Evolutionary conservation across 2,113 vertebrate genomes (phyloP).

Genomic region (Phalacrocorax aristotelis): DNA sequence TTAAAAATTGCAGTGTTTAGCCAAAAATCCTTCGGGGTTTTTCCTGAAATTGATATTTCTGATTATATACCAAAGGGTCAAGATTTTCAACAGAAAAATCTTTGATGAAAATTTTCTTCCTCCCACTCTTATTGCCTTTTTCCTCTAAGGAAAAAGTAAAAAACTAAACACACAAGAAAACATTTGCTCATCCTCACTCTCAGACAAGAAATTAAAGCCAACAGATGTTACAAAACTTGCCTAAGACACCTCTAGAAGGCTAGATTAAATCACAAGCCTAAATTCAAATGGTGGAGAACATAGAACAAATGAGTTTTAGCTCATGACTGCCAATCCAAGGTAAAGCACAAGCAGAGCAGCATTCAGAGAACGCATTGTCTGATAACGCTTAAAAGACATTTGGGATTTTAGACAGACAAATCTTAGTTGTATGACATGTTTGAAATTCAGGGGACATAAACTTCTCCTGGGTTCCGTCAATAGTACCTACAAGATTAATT

Average conservation of each 20-base stretch:
- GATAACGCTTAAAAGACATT: background rate
- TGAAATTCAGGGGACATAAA: slow-evolving; percentile 17
- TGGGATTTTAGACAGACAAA: background rate
- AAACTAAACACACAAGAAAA: background rate
- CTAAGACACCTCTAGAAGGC: background rate
- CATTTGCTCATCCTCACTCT: background rate
- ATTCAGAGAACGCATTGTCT: background rate
- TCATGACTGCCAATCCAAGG: background rate
- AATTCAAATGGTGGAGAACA: background rate
- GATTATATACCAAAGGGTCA: background rate
- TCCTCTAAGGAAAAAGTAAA: background rate
- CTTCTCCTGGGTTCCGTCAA: background rate
- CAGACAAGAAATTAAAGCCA: background rate
- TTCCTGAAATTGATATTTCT: background rate
- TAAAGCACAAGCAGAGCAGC: background rate
- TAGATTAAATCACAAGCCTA: background rate
- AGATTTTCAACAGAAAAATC: background rate
- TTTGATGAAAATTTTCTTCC: background rate
- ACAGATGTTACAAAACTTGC: background rate
- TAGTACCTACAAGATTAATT: background rate
- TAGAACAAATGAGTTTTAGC: background rate
- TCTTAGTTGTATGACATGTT: background rate
- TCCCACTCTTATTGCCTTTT: background rate
- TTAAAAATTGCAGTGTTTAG: background rate
- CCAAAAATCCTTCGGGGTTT: background rate